Conservation (phyloP, 2,888 invertebrate genomes). For the Brenthis hecate region DNA sequence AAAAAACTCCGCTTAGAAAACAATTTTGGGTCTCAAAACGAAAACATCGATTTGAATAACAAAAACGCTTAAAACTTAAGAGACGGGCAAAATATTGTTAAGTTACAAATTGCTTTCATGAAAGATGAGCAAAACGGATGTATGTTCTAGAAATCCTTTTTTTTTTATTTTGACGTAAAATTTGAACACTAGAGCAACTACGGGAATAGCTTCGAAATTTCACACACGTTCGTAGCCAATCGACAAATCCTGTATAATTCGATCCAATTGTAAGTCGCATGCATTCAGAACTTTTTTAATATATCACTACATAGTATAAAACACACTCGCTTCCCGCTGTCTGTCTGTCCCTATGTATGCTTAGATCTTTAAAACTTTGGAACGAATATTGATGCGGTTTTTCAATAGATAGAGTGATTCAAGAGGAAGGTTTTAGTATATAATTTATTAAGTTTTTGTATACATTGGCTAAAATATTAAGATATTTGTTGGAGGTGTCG, state of each 20-base stretch:
- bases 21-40: too few relatives aligned
- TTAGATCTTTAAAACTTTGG: too few relatives aligned
- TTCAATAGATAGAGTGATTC: too few relatives aligned
- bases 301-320: too few relatives aligned
- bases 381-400: too few relatives aligned
- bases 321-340: too few relatives aligned
- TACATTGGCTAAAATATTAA: too few relatives aligned
- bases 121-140: slow-evolving; percentile 6
- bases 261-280: slow-evolving; percentile 3
- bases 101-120: not conserved
- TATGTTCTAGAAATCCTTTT: not conserved
- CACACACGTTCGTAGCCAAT: slow-evolving; percentile 23
- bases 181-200: slow-evolving; percentile 5
- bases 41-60: not conserved
- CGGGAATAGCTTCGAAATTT: slow-evolving; percentile 14
- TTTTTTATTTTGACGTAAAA: not conserved
- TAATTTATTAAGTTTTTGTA: too few relatives aligned
- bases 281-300: not conserved
- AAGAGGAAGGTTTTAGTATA: too few relatives aligned
- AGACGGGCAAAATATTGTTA: not conserved
- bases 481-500: too few relatives aligned
- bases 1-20: too few relatives aligned
- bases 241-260: slow-evolving; percentile 18
- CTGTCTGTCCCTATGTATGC: too few relatives aligned
- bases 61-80: not conserved